Conservation (phyloP, 1,140 invertebrate genomes). For the Cephus cinctus region DNA sequence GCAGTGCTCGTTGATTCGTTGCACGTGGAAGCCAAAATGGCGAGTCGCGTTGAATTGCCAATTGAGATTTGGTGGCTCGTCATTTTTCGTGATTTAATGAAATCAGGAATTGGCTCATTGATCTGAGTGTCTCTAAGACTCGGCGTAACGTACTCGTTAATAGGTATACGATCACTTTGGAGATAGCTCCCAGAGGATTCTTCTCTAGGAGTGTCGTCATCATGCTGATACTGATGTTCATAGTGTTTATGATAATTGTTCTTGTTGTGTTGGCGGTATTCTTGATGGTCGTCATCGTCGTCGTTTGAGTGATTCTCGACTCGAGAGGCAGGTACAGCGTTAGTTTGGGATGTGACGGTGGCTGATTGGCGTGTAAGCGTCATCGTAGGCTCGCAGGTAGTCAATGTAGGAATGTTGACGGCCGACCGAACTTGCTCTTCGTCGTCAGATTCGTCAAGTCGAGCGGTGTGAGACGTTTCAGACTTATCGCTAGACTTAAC, state of each 20-base stretch:
- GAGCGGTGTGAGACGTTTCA: slow-evolving; percentile 35
- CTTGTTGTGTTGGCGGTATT: too few species aligned
- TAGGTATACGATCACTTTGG: too few species aligned
- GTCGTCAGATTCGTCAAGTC: slow-evolving; percentile 36
- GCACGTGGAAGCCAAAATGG: too few species aligned
- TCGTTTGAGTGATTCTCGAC: slow-evolving; percentile 28
- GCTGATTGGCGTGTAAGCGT: slow-evolving; percentile 56
- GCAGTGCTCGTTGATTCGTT: too few species aligned
- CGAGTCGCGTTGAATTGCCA: too few species aligned
- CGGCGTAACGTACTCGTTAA: too few species aligned
- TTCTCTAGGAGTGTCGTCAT: slow-evolving; percentile 18
- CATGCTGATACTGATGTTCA: slow-evolving; percentile 14
- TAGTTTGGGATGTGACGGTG: slow-evolving; percentile 54
- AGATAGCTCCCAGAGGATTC: too few species aligned
- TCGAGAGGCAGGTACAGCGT: slow-evolving; percentile 52
- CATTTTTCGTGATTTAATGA: not conserved
- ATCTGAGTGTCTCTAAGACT: too few species aligned
- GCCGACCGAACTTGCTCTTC: slow-evolving; percentile 41
- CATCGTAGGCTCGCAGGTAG: slow-evolving; percentile 57
- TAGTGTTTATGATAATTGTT: slow-evolving; percentile 11
- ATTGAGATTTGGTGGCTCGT: too few species aligned
- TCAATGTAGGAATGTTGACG: slow-evolving; percentile 55
- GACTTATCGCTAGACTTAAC: slow-evolving; percentile 51
- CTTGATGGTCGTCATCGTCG: slow-evolving; percentile 19
- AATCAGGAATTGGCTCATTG: too few species aligned